Evolutionary conservation across 2,113 vertebrate genomes (phyloP), one percentile per base, ranked within the genome.

Genomic region (Sinocyclocheilus grahami): DNA sequence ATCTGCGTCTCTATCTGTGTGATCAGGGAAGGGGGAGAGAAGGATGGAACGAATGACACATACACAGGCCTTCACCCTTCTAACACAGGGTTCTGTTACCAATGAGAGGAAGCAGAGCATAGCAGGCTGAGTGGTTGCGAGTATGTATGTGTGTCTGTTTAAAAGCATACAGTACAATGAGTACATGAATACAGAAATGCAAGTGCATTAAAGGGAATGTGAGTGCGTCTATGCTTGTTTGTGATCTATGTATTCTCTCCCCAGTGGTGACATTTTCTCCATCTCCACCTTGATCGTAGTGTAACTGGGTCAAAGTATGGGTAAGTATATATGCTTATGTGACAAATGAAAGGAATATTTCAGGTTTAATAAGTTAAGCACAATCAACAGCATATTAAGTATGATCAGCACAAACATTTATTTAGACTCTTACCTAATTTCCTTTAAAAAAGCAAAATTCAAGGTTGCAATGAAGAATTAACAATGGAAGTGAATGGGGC

Each of bases 1-100:
- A 90, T 88, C 89, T 86, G 53, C 55, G 13, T 71, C 76, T 88
- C 85, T 88, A 89, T 89, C 89, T 89, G 69, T 84, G 77, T 90
- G 87, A 86, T 90, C 82, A 89, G 78, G 75, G 63, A 78, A 76
- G 63, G 78, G 72, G 48, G 65, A 22, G 80, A 69, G 87, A 81
- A 77, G 53, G 76, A 10, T 88, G 92, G 89, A 92, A 90, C 86
- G 88, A 91, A 92, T 92, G 91, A 92, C 92, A 92, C 92, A 92
- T 89, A 18, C 89, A 87, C 82, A 88, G 89, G 85, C 88, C 83
- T 84, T 87, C 71, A 83, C 88, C 87, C 88, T 83, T 89, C 85
- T 86, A 87, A 80, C 58, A 5, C 83, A 88, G 89, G 65, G 87
- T 92, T 90, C 87, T 91, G 86, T 92, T 92, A 91, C 91, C 90